phyloP scores from a whole-genome alignment of 1,140 invertebrate species.

The Temnothorax nylanderi region DNA sequence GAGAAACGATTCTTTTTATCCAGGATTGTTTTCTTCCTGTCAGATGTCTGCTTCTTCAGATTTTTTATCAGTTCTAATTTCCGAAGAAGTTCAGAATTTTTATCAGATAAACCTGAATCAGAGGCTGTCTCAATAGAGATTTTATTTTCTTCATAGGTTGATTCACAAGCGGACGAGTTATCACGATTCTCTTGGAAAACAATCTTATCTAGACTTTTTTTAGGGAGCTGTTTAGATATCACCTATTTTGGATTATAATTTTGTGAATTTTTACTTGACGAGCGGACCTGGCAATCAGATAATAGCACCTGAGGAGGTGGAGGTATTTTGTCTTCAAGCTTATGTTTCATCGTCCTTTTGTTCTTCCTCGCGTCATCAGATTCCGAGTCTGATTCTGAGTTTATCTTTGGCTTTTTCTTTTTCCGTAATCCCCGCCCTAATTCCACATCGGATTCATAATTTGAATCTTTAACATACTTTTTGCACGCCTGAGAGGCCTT shows the following conservation, averaged over 20 bases:
- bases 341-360: neutral
- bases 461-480: neutral
- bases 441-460: neutral
- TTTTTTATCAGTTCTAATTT: too few species aligned
- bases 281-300: neutral
- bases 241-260: neutral
- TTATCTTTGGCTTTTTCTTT: neutral
- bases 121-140: neutral
- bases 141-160: neutral
- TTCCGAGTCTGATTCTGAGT: neutral
- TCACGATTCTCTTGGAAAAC: neutral
- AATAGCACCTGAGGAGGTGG: neutral
- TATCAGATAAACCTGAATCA: neutral
- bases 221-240: neutral
- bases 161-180: neutral
- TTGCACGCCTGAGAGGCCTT: neutral
- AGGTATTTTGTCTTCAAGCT: neutral
- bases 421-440: neutral
- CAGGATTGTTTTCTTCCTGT: too few species aligned
- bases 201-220: neutral
- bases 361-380: neutral
- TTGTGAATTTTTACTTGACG: neutral
- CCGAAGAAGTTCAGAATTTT: neutral
- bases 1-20: too few species aligned
- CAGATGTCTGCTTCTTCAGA: too few species aligned